Evolutionary conservation across 2,888 invertebrate species (phyloP), one percentile per base, ranked within the genome.

Genomic region (Sicus ferrugineus): DNA sequence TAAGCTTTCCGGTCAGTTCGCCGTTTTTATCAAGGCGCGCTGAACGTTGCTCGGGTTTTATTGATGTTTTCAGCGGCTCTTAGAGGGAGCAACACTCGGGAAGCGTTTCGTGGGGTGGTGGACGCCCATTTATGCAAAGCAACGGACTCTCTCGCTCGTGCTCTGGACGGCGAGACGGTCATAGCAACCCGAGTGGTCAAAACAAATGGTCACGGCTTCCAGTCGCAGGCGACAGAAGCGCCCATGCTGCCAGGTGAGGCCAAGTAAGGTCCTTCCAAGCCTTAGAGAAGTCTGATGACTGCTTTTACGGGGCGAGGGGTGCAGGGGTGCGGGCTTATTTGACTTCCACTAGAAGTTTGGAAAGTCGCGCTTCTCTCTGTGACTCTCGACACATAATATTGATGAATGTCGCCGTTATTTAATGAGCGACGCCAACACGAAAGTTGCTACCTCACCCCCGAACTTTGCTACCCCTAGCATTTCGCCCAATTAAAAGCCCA

Each of bases 171-270:
- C n/a, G 7, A 30, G 26, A 26, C 46, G 50, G 42, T 56, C 70
- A 63, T 67, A 58, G 70, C 70, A 67, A 70, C 70, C 28, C 21
- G 16, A 34, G 52, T 67, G 70, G 70, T 63, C 70, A 70, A 59
- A 70, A 70, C 70, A 70, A 67, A 70, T 48, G 48, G 4, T 30
- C 31, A 50, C 38, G 21, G 63, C 23, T 67, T 68, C 68, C 68
- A 68, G 58, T 46, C 11, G 26, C 5, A 34, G 65, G 21, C 23
- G 3, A n/a, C 21, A 52, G 11, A 52, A 21, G 7, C 16, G 21
- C 50, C 23, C 21, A n/a, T n/a, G n/a, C n/a, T n/a, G n/a, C n/a
- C n/a, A n/a, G n/a, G n/a, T n/a, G n/a, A n/a, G n/a, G n/a, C n/a
- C n/a, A n/a, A n/a, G n/a, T n/a, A n/a, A n/a, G n/a, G n/a, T n/a